Evolutionary conservation across 23 tunicate genomes (phyloP), one percentile per base, ranked within the genome.

Genomic region (Phallusia fumigata): DNA sequence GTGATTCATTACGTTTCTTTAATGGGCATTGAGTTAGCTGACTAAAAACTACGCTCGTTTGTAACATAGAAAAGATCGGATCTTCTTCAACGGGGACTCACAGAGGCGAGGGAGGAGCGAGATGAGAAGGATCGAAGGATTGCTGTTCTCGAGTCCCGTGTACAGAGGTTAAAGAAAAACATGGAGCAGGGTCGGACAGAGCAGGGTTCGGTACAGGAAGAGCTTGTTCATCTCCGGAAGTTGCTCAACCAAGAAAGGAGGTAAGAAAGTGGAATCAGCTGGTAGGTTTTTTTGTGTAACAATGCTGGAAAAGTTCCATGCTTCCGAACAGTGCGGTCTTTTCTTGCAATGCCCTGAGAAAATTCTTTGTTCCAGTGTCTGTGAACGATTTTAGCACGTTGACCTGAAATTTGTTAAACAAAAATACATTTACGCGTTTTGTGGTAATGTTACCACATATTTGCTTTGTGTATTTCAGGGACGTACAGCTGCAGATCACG

Each of bases 101-200:
- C 88, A 15, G 95, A 90, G 51, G 95, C 89, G 15, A 76, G 95
- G 36, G 87, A 85, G 69, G 95, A 90, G 44, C 76, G 95, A 51
- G 95, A 90, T 75, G 95, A 90, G 36, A 90, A 90, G 69, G 95
- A 85, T 49, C 50, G 95, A 34, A 85, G 77, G 64, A 90, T 90
- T n/a, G 83, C 95, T 15, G 82, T 90, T 28, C 80, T 90, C 22
- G 90, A 90, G 50, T 78, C 95, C 13, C 52, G 84, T 19, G 44
- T 90, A 35, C 90, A 90, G 49, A 31, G 95, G 33, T 21, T 82
- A 34, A 90, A 90, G 80, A 90, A 90, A 58, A 90, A 73, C 33
- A 75, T 90, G 73, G 95, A 86, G 35, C 53, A 31, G 8, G 83
- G 88, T 21, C 75, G 65, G 74, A 73, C 72, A 15, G 88, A 89